Base-by-base conservation (phyloP, 2,888 invertebrate species). In the Noctua janthina region DNA sequence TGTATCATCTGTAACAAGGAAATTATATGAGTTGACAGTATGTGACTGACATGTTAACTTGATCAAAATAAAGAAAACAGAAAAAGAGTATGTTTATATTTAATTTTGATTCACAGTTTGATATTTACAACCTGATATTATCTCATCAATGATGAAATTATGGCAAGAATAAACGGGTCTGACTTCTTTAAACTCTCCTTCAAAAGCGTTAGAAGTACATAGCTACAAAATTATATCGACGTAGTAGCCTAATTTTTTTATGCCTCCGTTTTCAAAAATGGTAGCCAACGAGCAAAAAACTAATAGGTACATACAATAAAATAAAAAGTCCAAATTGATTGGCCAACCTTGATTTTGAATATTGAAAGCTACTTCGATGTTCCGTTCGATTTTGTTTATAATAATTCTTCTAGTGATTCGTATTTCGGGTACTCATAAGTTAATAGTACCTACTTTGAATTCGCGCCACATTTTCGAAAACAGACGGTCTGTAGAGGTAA, bases 1-100 rank as follows among this genome's bases (percentile, higher is more conserved):
- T 51, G 56, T 83, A 69, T 89, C 84, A 90, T 84, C 89, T 90
- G 89, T 69, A 80, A 90, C 79, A 82, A 86, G 54, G 5, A 59
- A 49, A 80, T 79, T 68, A 74, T 76, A 49, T 89, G 59, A 85
- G 75, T 89, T 82, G 67, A 74, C 81, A 79, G 66, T 62, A 51
- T 83, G 75, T 82, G 79, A 85, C 74, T 69, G 66, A 76, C 39
- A 83, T 74, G 59, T 69, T 62, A 72, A 73, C 67, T 79, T 29
- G 15, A 7, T 5, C 8, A 29, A 77, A 72, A 74, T 29, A 62
- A 68, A 54, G 3, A 29, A 13, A 29, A 49, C 23, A n/a, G 46
- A 46, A n/a, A 15, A 13, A 39, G 10, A 3, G 11, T 0, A 8
- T 39, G 49, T 62, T 39, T 51, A 1, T 29, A 29, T 11, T 46